phyloP scores from a whole-genome alignment of 2,888 invertebrate species.

The Scaptomyza parva region DNA sequence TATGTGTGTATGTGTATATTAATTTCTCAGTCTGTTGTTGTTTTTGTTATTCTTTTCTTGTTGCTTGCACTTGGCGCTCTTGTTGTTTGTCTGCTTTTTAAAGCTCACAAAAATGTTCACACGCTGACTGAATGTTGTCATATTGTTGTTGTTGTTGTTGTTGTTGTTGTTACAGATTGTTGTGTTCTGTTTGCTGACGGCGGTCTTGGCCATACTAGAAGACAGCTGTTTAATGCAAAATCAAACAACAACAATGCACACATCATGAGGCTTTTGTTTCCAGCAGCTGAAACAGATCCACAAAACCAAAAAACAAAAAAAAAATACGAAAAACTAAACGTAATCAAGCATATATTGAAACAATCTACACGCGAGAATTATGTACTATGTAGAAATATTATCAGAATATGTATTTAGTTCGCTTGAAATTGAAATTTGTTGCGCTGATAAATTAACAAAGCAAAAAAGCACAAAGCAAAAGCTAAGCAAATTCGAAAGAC shows the following conservation, averaged over 20 bases:
- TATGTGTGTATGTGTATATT: too few species aligned
- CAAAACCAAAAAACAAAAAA: neutral
- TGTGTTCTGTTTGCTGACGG: constrained; percentile 8
- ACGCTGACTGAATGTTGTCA: constrained; percentile 50
- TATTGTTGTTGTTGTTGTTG: constrained; percentile 6
- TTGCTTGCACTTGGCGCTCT: constrained; percentile 36
- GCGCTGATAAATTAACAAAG: constrained; percentile 67
- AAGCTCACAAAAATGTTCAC: constrained; percentile 59
- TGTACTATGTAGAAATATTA: constrained; percentile 42
- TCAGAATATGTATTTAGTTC: constrained; percentile 46
- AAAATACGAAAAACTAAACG: neutral
- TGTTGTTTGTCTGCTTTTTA: constrained; percentile 27
- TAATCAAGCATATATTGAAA: constrained; percentile 16
- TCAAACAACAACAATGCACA: constrained; percentile 25
- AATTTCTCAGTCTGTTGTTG: constrained; percentile 1
- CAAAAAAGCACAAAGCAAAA: constrained; percentile 33
- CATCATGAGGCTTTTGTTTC: constrained; percentile 8
- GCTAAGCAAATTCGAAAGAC: constrained; percentile 12
- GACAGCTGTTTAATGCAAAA: constrained; percentile 43
- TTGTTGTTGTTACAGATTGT: constrained; percentile 2
- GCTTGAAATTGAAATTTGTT: constrained; percentile 47
- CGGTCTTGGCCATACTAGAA: constrained; percentile 23
- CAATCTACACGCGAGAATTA: constrained; percentile 11
- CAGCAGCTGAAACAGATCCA: constrained; percentile 8
- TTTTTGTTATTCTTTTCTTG: constrained; percentile 24